phyloP scores from a whole-genome alignment of 2,797 vertebrate species.

The Micrastur ruficollis region DNA sequence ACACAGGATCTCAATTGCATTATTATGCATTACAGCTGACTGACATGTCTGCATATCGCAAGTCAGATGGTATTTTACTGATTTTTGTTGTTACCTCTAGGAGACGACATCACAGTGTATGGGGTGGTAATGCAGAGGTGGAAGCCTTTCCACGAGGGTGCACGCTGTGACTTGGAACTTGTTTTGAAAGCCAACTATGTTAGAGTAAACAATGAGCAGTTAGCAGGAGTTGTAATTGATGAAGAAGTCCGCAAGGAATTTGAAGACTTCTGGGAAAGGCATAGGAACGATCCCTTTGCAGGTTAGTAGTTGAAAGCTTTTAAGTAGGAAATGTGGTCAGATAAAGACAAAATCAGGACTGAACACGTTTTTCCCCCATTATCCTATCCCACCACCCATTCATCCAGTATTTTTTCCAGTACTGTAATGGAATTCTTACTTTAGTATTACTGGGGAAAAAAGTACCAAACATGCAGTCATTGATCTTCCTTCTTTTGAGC shows the following conservation, averaged over 20 bases:
- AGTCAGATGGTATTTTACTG: background rate
- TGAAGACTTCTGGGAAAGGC: conserved; percentile 87
- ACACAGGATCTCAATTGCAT: background rate
- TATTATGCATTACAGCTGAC: background rate
- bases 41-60: background rate
- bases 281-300: conserved; percentile 82
- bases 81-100: conserved; percentile 67
- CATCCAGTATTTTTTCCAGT: background rate
- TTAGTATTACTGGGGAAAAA: background rate
- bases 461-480: background rate
- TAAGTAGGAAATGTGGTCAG: background rate
- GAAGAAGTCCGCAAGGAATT: conserved; percentile 89
- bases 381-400: background rate
- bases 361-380: background rate
- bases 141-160: conserved; percentile 84
- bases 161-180: conserved; percentile 89
- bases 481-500: background rate
- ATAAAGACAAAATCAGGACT: background rate
- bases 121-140: conserved; percentile 93
- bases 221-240: conserved; percentile 77
- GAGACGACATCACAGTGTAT: conserved; percentile 92
- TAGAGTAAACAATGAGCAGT: conserved; percentile 91
- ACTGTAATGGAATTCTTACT: background rate
- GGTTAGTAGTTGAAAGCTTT: conserved; percentile 73
- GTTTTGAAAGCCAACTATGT: conserved; percentile 92